These are phyloP conservation scores for Cryptocephalus primarius DNA, from an alignment of 2,888 invertebrate genomes.

Conservation along the genomic window DNA sequence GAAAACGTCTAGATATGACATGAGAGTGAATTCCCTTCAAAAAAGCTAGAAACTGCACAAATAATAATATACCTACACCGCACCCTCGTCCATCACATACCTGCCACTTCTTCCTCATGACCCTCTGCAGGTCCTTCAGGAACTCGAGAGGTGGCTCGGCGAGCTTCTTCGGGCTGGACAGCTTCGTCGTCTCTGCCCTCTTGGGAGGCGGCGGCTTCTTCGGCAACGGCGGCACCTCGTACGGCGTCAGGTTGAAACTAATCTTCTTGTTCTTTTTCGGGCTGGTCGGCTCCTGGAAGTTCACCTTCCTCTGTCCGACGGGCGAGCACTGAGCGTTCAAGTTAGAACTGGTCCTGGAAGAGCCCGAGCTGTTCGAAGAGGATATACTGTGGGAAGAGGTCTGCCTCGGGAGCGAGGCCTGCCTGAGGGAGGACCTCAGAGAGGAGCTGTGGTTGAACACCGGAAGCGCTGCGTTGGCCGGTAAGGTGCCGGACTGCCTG, in stretches of 20 bases:
- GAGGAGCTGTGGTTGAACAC: background rate
- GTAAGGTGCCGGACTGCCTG: conserved; percentile 31
- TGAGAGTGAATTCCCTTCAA: too few species aligned
- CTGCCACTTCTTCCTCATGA: conserved; percentile 82
- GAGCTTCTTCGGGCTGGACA: conserved; percentile 68
- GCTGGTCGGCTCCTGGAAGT: conserved; percentile 49
- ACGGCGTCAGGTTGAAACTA: conserved; percentile 47
- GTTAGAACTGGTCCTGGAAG: conserved; percentile 33
- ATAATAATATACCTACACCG: too few species aligned
- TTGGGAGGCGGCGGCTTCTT: conserved; percentile 65
- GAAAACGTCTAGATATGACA: too few species aligned
- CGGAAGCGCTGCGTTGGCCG: conserved; percentile 3
- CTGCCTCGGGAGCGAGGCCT: conserved; percentile 42
- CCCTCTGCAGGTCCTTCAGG: conserved; percentile 77
- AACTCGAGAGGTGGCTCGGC: conserved; percentile 73
- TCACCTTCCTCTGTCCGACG: conserved; percentile 47
- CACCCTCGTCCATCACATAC: conserved; percentile 1
- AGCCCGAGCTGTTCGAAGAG: conserved; percentile 40
- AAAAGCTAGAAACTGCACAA: too few species aligned
- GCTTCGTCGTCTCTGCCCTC: conserved; percentile 60
- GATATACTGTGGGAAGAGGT: conserved; percentile 46
- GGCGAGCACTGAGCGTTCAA: conserved; percentile 46
- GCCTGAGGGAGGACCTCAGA: conserved; percentile 29
- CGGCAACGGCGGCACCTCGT: conserved; percentile 48
- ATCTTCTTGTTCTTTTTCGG: conserved; percentile 54